Evolutionary conservation across 2,113 vertebrate genomes (phyloP).

Genomic region (Aspiorhynchus laticeps): DNA sequence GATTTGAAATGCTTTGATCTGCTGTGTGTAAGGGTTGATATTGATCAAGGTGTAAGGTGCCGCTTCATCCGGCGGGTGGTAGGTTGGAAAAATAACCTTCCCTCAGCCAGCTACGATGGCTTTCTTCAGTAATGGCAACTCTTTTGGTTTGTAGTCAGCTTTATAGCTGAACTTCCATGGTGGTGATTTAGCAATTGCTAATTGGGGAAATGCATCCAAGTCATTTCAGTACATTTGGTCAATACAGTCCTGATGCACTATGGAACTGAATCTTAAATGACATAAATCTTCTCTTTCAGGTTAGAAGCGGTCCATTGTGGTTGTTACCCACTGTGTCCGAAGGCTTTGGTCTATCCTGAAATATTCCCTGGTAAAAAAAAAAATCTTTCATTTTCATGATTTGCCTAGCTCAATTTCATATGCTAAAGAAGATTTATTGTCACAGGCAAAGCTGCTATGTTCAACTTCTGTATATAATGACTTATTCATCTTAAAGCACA

Average conservation of each 20-base stretch:
- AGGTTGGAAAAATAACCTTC: not conserved
- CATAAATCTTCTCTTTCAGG: constrained; percentile 71
- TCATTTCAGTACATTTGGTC: not conserved
- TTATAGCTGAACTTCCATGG: not conserved
- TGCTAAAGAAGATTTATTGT: constrained; percentile 20
- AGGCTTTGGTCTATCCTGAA: constrained; percentile 91
- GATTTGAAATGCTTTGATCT: constrained; percentile 4
- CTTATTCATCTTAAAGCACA: constrained; percentile 50
- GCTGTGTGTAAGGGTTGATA: not conserved
- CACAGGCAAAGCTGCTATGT: constrained; percentile 26
- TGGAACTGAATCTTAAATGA: not conserved
- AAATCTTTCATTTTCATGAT: not conserved
- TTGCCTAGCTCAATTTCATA: not conserved
- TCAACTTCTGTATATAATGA: constrained; percentile 58
- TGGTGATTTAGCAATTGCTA: not conserved
- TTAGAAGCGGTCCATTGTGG: constrained; percentile 93
- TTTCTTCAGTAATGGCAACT: not conserved
- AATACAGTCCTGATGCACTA: not conserved
- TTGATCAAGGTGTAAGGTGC: not conserved
- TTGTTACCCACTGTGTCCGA: constrained; percentile 92
- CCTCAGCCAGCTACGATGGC: not conserved
- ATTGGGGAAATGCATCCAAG: constrained; percentile 11
- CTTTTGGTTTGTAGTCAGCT: constrained; percentile 18
- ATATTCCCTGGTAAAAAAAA: constrained; percentile 89
- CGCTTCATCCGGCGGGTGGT: not conserved